Conservation (phyloP, 2,797 vertebrate species). For the Xiphorhynchus erythropygius region DNA sequence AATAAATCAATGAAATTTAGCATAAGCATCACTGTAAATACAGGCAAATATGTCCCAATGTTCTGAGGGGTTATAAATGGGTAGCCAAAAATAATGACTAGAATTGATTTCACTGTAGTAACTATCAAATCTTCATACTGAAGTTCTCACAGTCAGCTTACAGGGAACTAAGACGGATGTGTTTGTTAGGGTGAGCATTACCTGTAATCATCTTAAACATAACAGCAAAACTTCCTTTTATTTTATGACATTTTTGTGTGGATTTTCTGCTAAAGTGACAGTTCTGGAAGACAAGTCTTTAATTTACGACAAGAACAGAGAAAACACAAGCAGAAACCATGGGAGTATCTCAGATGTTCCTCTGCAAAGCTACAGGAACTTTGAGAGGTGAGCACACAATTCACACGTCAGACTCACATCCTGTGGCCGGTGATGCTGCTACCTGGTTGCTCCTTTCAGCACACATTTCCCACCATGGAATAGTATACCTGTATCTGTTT, state of each 20-base stretch:
- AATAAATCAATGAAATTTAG: background rate
- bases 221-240: background rate
- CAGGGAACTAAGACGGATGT: background rate
- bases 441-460: background rate
- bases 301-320: background rate
- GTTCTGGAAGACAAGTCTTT: background rate
- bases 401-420: background rate
- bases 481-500: background rate
- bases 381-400: background rate
- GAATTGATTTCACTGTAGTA: background rate
- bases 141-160: background rate
- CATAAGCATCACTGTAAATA: background rate
- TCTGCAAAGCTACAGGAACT: background rate
- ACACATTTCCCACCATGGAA: accelerated
- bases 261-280: background rate
- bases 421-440: background rate
- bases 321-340: background rate
- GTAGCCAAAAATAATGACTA: background rate
- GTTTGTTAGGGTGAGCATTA: background rate
- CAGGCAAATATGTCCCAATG: accelerated
- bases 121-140: background rate
- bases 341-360: background rate
- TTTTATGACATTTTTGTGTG: background rate
- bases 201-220: background rate
- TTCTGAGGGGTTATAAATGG: background rate